phyloP scores from a whole-genome alignment of 2,888 invertebrate genomes.

The Stenurella melanura region DNA sequence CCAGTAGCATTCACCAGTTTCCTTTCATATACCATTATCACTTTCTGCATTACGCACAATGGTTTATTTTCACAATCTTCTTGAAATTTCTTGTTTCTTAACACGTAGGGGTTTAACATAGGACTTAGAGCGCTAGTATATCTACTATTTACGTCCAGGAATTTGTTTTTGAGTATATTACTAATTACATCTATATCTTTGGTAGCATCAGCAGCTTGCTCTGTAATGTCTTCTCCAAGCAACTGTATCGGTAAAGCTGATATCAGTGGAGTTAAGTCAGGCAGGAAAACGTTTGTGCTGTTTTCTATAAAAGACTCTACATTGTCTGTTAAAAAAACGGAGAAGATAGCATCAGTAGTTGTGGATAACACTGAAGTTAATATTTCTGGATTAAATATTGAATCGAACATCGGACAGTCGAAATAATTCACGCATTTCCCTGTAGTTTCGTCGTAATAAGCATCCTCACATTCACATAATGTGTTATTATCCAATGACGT shows the following conservation, averaged over 20 bases:
- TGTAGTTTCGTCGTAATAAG: conserved; percentile 15
- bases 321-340: background rate
- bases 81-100: conserved; percentile 23
- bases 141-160: background rate
- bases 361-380: background rate
- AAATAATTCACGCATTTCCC: conserved; percentile 13
- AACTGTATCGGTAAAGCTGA: background rate
- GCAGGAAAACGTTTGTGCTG: background rate
- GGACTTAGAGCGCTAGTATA: background rate
- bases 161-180: conserved; percentile 3
- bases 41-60: conserved; percentile 26
- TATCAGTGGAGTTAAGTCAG: background rate
- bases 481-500: background rate
- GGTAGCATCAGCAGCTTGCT: background rate
- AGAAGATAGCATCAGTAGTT: background rate
- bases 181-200: conserved; percentile 38
- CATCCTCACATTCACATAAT: conserved; percentile 12
- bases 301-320: background rate
- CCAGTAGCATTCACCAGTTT: conserved; percentile 5
- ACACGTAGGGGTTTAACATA: conserved; percentile 40
- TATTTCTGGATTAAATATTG: background rate
- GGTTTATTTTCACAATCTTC: conserved; percentile 25
- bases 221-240: background rate
- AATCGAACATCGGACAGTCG: background rate
- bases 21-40: conserved; percentile 26